Conservation (phyloP, 2,888 invertebrate species). For the Drosophila meridionalis region DNA sequence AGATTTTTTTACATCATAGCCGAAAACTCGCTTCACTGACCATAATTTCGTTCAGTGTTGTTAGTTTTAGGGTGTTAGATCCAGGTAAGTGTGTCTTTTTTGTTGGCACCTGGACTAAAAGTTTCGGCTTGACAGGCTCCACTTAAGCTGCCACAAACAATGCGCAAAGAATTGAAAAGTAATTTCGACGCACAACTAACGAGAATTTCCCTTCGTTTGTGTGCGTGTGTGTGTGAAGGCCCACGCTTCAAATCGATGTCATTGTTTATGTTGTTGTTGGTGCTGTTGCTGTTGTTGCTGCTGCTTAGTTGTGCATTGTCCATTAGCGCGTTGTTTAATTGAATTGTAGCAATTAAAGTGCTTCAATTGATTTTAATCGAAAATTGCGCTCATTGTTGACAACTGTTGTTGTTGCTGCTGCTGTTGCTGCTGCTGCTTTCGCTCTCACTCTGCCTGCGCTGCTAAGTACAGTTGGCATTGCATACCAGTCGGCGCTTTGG, state of each 20-base stretch:
- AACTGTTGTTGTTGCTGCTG: slow-evolving; percentile 36
- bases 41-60: not conserved
- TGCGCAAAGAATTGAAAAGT: slow-evolving; percentile 59
- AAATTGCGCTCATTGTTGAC: slow-evolving; percentile 76
- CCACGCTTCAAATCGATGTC: slow-evolving; percentile 52
- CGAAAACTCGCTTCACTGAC: not conserved
- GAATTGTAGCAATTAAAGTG: slow-evolving; percentile 82
- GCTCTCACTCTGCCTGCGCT: slow-evolving; percentile 1
- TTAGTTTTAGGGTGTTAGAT: slow-evolving; percentile 13
- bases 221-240: slow-evolving; percentile 15
- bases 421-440: slow-evolving; percentile 25
- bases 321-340: slow-evolving; percentile 79
- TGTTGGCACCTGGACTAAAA: slow-evolving; percentile 36
- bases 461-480: slow-evolving; percentile 53
- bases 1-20: no score
- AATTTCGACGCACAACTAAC: slow-evolving; percentile 47
- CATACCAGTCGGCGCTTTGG: slow-evolving; percentile 29
- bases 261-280: slow-evolving; percentile 31
- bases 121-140: slow-evolving; percentile 57
- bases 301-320: slow-evolving; percentile 41
- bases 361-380: slow-evolving; percentile 82
- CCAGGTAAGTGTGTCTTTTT: slow-evolving; percentile 26
- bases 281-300: slow-evolving; percentile 14
- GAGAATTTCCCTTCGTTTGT: slow-evolving; percentile 22
- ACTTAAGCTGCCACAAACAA: slow-evolving; percentile 61